Conservation (phyloP, 2,888 invertebrate genomes). For the Dryobotodes eremita region DNA sequence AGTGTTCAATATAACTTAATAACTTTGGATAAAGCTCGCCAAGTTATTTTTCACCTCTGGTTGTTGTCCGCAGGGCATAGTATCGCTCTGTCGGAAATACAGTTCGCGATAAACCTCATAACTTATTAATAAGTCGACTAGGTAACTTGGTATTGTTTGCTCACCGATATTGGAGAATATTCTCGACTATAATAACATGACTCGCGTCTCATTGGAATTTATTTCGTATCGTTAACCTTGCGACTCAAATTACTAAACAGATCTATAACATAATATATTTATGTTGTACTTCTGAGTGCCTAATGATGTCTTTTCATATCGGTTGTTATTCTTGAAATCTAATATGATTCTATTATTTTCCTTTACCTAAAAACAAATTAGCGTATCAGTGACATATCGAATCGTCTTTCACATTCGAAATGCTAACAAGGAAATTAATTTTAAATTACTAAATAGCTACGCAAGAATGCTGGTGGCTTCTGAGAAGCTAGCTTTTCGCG, state of each 20-base stretch:
- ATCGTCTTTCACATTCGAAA: background rate
- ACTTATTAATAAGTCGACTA: conserved; percentile 31
- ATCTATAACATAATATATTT: background rate
- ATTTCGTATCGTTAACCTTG: conserved; percentile 2
- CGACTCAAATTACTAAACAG: background rate
- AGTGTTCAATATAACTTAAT: conserved; percentile 65
- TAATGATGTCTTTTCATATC: background rate
- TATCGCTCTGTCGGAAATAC: conserved; percentile 23
- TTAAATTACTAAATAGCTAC: background rate
- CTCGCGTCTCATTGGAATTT: conserved; percentile 4
- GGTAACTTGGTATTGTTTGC: conserved; percentile 19
- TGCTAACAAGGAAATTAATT: background rate
- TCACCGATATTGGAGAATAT: conserved; percentile 13
- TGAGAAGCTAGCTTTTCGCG: background rate
- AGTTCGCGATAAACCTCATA: conserved; percentile 27
- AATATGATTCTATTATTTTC: background rate
- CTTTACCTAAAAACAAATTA: too few relatives aligned
- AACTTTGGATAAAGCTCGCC: conserved; percentile 63
- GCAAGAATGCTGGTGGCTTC: conserved; percentile 22
- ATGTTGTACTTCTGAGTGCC: background rate
- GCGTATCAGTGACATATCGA: background rate
- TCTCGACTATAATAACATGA: background rate
- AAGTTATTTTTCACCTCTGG: conserved; percentile 65
- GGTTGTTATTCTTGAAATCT: background rate
- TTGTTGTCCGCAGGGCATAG: conserved; percentile 36